Evolutionary conservation across 2,113 vertebrate species (phyloP), one percentile per base, ranked within the genome.

Genomic region (Phalacrocorax aristotelis): DNA sequence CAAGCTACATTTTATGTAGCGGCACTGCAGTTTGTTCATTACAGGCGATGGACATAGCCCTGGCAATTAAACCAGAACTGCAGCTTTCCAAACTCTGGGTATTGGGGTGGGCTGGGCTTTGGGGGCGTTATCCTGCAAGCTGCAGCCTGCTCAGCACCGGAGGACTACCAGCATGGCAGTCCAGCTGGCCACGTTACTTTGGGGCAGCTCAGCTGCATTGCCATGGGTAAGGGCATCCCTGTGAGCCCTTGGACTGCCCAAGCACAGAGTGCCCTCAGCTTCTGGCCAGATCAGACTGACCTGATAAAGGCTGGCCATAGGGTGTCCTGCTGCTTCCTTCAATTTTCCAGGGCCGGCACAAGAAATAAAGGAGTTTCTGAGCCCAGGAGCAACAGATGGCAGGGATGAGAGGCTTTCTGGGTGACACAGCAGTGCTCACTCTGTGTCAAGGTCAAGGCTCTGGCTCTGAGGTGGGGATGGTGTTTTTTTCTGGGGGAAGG

Each of bases 401-500:
- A 4, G 36, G 42, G 26, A 42, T 60, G 30, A 22, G 70, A 65
- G 32, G 30, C 14, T 72, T 75, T 72, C 65, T 80, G 80, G 22
- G 52, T 54, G 52, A 55, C 2, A 9, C 11, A 49, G 71, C 25
- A 64, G 17, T 7, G 49, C 1, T 0, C 0, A 5, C 25, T 40
- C 10, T 4, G 25, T 7, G 49, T 32, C 60, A 66, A 86, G 42
- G 52, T 32, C 68, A 75, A 64, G 29, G 21, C 8, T 30, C 65
- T 84, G 58, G 15, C 20, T 80, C 17, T 0, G 0, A 85, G 42
- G 34, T 13, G 65, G 58, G 25, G 51, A n/a, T 36, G n/a, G 7
- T 79, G 61, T 12, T 57, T 85, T 89, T 26, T 15, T 55, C 49
- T 38, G 51, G 6, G 21, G 13, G 11, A 68, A 13, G 36, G 14